Base-by-base conservation (phyloP, 2,797 vertebrate genomes). In the Steatocranus sp. region DNA sequence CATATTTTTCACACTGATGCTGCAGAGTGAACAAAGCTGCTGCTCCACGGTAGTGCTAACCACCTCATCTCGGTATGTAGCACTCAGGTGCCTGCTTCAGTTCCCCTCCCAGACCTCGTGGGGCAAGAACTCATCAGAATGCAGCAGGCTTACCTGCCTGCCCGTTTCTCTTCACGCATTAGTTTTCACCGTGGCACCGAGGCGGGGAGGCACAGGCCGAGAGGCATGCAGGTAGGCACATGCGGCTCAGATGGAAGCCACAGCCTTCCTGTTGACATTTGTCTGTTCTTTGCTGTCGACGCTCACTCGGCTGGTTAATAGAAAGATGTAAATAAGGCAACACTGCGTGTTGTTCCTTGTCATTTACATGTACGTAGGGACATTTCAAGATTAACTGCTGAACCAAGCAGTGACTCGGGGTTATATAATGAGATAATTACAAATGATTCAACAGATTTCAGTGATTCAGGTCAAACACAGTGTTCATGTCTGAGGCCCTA, bases 41-140 rank as follows among this genome's bases (percentile, higher is more conserved):
- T 17, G 70, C 88, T 89, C 74, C 70, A 80, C 17, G 2, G 11
- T 30, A 75, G 86, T 81, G 87, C 83, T 75, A 88, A 91, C 85
- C 86, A 85, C 79, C 88, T 91, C 90, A 81, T 88, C 83, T 82
- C 70, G 30, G 83, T 11, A 23, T 56, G 88, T 10, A 82, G 76
- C 34, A 15, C 81, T 92, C 88, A 89, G 90, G 89, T 90, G 78
- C 87, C 81, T 82, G 77, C 77, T 48, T 70, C 83, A 79, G 79
- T 63, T 87, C 74, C 70, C 41, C 83, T 83, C 38, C 53, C 75
- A 41, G 83, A 78, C 83, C 87, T 91, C 56, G 6, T 82, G 30
- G 53, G 80, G 76, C 8, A 83, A 82, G 89, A 83, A n/a, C 89
- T 93, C 84, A 93, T 94, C 88, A 82, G 91, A 76, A 94, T 92